Conservation (phyloP, 1,140 invertebrate species). For the Aphelinus atriplicis region DNA sequence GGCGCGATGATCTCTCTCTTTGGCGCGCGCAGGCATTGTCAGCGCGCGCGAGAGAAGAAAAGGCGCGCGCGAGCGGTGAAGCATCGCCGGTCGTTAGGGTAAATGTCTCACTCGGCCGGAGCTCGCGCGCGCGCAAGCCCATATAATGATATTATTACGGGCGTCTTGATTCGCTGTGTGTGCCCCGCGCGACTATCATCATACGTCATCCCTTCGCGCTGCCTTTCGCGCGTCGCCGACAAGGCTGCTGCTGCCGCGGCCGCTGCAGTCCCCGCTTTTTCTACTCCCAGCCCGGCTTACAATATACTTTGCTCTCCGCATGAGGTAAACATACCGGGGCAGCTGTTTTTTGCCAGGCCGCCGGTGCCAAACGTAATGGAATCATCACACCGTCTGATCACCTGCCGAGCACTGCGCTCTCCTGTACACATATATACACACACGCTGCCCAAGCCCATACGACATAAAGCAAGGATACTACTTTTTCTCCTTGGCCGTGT, state of each 20-base stretch:
- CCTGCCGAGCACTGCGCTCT: not conserved
- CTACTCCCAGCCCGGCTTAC: not conserved
- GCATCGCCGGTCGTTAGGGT: constrained; percentile 47
- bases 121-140: constrained; percentile 43
- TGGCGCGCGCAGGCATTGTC: constrained; percentile 7
- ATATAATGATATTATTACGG: constrained; percentile 57
- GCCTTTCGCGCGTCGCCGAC: constrained; percentile 36
- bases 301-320: not conserved
- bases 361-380: constrained; percentile 32
- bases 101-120: constrained; percentile 52
- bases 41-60: not conserved
- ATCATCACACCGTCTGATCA: constrained; percentile 30
- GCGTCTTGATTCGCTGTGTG: constrained; percentile 44
- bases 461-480: too few relatives aligned
- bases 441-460: too few relatives aligned
- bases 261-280: constrained; percentile 17
- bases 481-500: too few relatives aligned
- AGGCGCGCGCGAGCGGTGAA: constrained; percentile 42
- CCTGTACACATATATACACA: not conserved
- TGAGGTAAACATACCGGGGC: not conserved
- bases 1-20: not conserved
- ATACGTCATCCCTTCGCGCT: constrained; percentile 45
- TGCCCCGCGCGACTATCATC: constrained; percentile 46
- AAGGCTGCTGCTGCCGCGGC: constrained; percentile 34
- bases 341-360: constrained; percentile 26